Conservation (phyloP, 2,113 vertebrate species). For the Rhinoderma darwinii region DNA sequence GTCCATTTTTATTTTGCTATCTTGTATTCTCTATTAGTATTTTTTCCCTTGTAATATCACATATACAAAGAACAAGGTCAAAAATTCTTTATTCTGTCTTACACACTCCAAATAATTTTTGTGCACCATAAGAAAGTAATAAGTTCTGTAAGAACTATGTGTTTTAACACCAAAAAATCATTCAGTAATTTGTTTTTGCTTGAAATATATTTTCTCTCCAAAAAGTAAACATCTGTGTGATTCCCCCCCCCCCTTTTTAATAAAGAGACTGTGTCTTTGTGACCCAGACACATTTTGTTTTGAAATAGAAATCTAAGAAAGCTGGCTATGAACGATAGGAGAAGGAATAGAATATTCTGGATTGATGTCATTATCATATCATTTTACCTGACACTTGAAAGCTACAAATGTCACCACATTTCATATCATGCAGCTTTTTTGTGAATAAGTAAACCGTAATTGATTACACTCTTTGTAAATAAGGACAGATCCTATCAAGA, state of each 20-base stretch:
- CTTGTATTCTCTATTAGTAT: too few relatives aligned
- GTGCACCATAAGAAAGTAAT: neutral
- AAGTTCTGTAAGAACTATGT: neutral
- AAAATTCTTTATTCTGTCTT: neutral
- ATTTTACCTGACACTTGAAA: conserved; percentile 27
- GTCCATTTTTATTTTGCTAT: too few relatives aligned
- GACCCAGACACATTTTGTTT: neutral
- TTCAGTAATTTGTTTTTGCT: neutral
- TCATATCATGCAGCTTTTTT: conserved; percentile 13
- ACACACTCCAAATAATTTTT: neutral
- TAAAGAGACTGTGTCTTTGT: neutral
- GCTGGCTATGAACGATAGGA: conserved; percentile 26
- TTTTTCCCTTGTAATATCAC: neutral
- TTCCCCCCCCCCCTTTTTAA: neutral
- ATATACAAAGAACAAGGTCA: neutral
- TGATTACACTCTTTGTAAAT: neutral
- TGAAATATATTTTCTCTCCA: neutral
- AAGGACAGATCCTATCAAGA: neutral
- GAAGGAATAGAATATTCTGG: neutral
- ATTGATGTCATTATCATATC: conserved; percentile 28
- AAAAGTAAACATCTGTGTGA: neutral
- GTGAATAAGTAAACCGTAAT: conserved; percentile 6
- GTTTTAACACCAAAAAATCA: neutral
- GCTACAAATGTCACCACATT: neutral
- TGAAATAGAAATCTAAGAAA: neutral